Conservation (phyloP, 2,888 invertebrate species). For the Sthenelais limicola region DNA sequence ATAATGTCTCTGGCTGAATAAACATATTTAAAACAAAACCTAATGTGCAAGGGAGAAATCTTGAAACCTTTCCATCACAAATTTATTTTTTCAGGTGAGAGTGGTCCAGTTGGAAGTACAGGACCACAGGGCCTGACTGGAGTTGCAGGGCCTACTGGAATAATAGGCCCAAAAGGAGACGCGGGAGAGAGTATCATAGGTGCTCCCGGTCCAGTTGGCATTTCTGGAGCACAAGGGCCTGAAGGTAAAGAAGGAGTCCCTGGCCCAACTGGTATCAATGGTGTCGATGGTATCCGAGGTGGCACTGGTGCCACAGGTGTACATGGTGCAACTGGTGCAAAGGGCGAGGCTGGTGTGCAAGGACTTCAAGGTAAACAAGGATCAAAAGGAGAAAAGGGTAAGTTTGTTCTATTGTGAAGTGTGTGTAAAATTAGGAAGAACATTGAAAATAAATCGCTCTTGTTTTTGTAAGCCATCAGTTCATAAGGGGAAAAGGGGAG, state of each 20-base stretch:
- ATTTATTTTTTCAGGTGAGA: not conserved
- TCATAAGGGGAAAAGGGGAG: too few relatives aligned
- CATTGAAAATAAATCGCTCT: too few relatives aligned
- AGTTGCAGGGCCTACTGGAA: not conserved
- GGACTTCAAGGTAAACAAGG: not conserved
- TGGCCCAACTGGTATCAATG: not conserved
- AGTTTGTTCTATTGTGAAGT: too few relatives aligned
- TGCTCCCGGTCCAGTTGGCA: not conserved
- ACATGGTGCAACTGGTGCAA: not conserved
- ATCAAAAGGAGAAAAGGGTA: not conserved
- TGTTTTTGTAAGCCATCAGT: too few relatives aligned
- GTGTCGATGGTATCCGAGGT: not conserved
- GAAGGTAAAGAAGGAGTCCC: not conserved
- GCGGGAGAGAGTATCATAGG: not conserved
- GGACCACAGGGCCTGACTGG: not conserved
- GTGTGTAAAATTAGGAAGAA: too few relatives aligned
- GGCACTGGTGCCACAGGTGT: not conserved
- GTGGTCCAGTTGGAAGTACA: not conserved
- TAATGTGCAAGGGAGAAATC: too few relatives aligned
- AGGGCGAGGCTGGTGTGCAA: not conserved
- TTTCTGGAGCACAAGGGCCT: slow-evolving; percentile 5
- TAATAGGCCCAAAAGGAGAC: not conserved
- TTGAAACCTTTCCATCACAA: too few relatives aligned
- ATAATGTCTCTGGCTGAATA: too few relatives aligned
- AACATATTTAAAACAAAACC: too few relatives aligned